A percentile compares a stretch with the other conserved stretches of the same genome.
Evolutionary conservation across 2,797 vertebrate species (phyloP).

Genomic region (Morelia viridis): DNA sequence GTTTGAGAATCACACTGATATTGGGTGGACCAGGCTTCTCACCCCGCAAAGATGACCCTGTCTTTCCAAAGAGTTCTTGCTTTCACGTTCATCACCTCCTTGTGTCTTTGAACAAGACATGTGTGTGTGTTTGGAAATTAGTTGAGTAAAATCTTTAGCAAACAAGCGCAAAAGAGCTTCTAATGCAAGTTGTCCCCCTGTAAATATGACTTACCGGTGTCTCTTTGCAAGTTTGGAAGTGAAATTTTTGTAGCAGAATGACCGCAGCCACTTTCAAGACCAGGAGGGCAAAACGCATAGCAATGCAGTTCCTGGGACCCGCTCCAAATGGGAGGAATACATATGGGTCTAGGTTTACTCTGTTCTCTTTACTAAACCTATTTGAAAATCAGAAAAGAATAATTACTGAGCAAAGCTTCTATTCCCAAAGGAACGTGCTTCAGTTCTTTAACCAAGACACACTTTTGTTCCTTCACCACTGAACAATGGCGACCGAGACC

Average conservation of each 20-base stretch:
- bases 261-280: constrained; percentile 73
- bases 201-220: constrained; percentile 73
- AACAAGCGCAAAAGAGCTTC: not conserved
- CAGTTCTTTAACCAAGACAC: too few species aligned
- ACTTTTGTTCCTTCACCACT: not conserved
- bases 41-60: not conserved
- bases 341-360: constrained; percentile 34
- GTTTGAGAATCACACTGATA: not conserved
- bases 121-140: not conserved
- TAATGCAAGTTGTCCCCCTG: not conserved
- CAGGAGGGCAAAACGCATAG: constrained; percentile 61
- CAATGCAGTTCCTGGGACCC: constrained; percentile 85
- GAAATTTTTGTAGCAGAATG: constrained; percentile 74
- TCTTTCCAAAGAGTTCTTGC: not conserved
- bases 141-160: not conserved
- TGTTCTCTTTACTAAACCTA: constrained; percentile 82
- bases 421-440: not conserved
- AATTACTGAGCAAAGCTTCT: not conserved
- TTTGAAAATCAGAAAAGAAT: not conserved
- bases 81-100: not conserved
- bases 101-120: not conserved
- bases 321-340: constrained; percentile 55
- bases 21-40: not conserved
- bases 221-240: constrained; percentile 76
- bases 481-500: not conserved